A percentile compares a stretch with the other conserved stretches of the same genome.
Conservation (phyloP, 2,113 vertebrate genomes). For the Jaculus jaculus region DNA sequence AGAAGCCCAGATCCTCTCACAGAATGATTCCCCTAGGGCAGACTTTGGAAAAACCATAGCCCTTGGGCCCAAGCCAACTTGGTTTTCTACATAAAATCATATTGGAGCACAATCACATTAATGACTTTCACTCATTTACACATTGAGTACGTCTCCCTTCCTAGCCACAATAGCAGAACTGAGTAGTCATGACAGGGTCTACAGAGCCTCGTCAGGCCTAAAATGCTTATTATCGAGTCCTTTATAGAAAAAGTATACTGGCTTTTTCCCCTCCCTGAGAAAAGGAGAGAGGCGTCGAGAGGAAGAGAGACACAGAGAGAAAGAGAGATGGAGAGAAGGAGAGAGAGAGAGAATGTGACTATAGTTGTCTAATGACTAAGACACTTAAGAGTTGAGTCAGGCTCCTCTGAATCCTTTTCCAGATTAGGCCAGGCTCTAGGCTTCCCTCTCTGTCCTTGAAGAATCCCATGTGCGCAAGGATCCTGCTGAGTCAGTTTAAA, state of each 20-base stretch:
- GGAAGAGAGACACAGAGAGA: neutral
- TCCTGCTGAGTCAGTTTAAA: neutral
- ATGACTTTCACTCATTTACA: neutral
- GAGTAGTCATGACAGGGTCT: neutral
- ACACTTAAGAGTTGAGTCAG: neutral
- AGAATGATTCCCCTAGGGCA: neutral
- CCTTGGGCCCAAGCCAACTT: neutral
- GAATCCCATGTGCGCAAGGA: neutral
- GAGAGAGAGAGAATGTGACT: too few relatives aligned
- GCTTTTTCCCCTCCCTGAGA: neutral
- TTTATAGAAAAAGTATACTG: neutral
- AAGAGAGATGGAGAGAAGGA: neutral
- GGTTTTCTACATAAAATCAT: neutral
- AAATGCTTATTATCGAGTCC: neutral
- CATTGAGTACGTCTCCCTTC: neutral
- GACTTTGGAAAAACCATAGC: neutral
- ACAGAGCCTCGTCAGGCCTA: neutral
- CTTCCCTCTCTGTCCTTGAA: neutral
- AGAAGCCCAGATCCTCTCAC: neutral
- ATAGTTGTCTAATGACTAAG: neutral
- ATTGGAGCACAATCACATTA: too few relatives aligned
- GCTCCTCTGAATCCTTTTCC: neutral
- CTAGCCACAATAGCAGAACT: neutral
- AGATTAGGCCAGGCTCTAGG: neutral
- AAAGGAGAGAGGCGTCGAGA: neutral